Percentiles rank a stretch among this genome's conserved stretches.
Conservation (phyloP, 2,113 vertebrate species). For the Anthoscopus minutus region DNA sequence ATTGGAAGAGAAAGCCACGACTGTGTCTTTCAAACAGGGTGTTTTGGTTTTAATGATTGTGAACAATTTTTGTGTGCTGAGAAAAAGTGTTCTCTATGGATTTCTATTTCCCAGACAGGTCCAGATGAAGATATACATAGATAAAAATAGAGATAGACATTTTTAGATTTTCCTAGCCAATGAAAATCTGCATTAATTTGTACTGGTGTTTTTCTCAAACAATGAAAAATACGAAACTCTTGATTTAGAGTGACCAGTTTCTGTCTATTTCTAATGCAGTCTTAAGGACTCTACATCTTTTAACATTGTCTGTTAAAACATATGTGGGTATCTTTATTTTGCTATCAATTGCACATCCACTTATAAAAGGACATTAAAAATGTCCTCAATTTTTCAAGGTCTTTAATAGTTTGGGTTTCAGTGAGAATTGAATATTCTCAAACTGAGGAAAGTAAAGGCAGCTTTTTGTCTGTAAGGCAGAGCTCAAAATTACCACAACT, state of each 20-base stretch:
- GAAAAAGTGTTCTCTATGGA: conserved; percentile 25
- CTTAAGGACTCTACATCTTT: conserved; percentile 53
- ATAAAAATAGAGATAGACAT: conserved; percentile 40
- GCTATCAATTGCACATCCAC: conserved; percentile 37
- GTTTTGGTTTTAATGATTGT: conserved; percentile 44
- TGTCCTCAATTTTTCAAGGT: not conserved
- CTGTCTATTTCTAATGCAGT: conserved; percentile 61
- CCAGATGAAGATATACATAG: conserved; percentile 55
- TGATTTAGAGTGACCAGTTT: conserved; percentile 51
- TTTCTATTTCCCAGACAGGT: conserved; percentile 49
- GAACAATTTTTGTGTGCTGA: conserved; percentile 48
- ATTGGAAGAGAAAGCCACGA: not conserved
- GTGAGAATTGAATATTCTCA: not conserved
- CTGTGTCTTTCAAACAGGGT: conserved; percentile 34
- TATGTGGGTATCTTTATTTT: conserved; percentile 47
- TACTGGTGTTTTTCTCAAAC: conserved; percentile 54
- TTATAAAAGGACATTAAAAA: conserved; percentile 8
- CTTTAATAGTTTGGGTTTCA: not conserved
- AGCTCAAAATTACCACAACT: not conserved
- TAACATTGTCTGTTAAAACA: conserved; percentile 41
- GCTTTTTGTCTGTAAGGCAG: conserved; percentile 12
- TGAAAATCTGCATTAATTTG: conserved; percentile 69
- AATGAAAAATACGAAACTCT: conserved; percentile 9
- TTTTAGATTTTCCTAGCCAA: conserved; percentile 73
- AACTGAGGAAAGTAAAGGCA: conserved; percentile 1